Conservation (phyloP, 2,888 invertebrate species). For the Cynaeus angustus region DNA sequence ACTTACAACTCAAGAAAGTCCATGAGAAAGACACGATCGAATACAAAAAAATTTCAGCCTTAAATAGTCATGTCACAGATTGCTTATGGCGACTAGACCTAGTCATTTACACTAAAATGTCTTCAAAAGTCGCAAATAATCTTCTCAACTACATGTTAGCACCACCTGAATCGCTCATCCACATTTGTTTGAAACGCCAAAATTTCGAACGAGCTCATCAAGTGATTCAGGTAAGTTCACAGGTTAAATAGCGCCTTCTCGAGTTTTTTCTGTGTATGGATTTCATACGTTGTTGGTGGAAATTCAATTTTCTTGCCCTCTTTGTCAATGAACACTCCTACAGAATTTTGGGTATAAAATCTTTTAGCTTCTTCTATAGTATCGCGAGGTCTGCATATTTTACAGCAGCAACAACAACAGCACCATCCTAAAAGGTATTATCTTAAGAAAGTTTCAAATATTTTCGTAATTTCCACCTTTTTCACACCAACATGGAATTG, state of each 20-base stretch:
- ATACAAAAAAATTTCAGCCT: conserved; percentile 63
- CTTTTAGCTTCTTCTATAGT: conserved; percentile 75
- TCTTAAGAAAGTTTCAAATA: background rate
- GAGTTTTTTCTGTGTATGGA: conserved; percentile 74
- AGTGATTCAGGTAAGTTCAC: conserved; percentile 82
- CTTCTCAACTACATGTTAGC: conserved; percentile 83
- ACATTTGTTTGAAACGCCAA: conserved; percentile 82
- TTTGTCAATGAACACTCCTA: conserved; percentile 72
- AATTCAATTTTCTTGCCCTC: conserved; percentile 71
- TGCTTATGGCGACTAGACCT: conserved; percentile 84
- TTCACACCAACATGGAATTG: conserved; percentile 73
- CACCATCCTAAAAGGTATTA: conserved; percentile 75
- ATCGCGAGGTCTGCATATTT: conserved; percentile 74
- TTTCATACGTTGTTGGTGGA: conserved; percentile 75
- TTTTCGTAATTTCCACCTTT: conserved; percentile 66
- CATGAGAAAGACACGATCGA: conserved; percentile 66
- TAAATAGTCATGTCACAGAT: conserved; percentile 76
- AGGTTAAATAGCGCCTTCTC: conserved; percentile 73
- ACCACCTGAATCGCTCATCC: conserved; percentile 83
- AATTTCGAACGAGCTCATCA: conserved; percentile 84
- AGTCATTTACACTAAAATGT: conserved; percentile 75
- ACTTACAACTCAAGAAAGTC: conserved; percentile 70
- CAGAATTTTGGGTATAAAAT: conserved; percentile 75
- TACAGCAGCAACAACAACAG: conserved; percentile 76
- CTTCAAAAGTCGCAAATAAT: conserved; percentile 71